phyloP scores from a whole-genome alignment of 2,888 invertebrate species.

The Conus canariensis region DNA sequence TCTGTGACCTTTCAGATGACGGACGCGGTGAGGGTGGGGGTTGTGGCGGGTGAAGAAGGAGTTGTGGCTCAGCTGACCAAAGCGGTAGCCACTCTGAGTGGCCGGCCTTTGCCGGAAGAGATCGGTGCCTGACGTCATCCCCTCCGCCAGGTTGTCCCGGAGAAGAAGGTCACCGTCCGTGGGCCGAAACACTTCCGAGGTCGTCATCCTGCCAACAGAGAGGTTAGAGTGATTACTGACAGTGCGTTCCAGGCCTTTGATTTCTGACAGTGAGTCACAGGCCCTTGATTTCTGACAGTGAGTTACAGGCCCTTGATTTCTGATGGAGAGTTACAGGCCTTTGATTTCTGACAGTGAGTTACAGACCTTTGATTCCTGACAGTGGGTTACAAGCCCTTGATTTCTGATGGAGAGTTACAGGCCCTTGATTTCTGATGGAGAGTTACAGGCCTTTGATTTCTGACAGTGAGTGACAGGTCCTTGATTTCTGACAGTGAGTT shows the following conservation, averaged over 20 bases:
- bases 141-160: slow-evolving; percentile 65
- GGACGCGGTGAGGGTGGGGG: slow-evolving; percentile 76
- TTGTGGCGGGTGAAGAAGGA: slow-evolving; percentile 78
- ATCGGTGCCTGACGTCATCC: slow-evolving; percentile 61
- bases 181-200: slow-evolving; percentile 73
- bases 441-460: too few relatives aligned
- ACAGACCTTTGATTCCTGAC: too few relatives aligned
- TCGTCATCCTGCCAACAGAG: slow-evolving; percentile 63
- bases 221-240: too few relatives aligned
- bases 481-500: too few relatives aligned
- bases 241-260: slow-evolving; percentile 41
- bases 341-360: too few relatives aligned
- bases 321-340: too few relatives aligned
- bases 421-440: too few relatives aligned
- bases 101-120: slow-evolving; percentile 66
- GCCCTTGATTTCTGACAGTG: slow-evolving; percentile 52
- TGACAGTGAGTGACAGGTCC: too few relatives aligned
- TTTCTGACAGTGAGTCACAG: slow-evolving; percentile 54
- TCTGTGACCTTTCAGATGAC: slow-evolving; percentile 75
- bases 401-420: too few relatives aligned
- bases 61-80: slow-evolving; percentile 75
- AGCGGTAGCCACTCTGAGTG: slow-evolving; percentile 72
- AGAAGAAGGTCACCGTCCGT: slow-evolving; percentile 68
- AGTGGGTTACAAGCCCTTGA: too few relatives aligned
- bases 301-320: too few relatives aligned